Conservation (phyloP, 2,888 invertebrate genomes). For the Meiosimyza platycephala region DNA sequence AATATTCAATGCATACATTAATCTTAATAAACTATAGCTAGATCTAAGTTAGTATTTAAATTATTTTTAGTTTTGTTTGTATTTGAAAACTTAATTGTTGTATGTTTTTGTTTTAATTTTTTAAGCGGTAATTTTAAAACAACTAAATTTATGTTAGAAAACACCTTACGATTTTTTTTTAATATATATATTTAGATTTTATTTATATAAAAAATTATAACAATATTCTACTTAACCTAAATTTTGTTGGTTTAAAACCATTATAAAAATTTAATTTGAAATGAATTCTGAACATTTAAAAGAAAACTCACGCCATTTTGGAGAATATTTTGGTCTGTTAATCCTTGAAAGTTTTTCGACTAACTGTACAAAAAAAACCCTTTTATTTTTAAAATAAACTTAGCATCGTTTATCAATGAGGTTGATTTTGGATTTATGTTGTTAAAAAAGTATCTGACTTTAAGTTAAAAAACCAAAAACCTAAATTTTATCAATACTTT, state of each 20-base stretch:
- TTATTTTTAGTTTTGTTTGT: constrained; percentile 7
- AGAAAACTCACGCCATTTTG: constrained; percentile 14
- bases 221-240: constrained; percentile 39
- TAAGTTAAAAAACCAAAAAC: constrained; percentile 13
- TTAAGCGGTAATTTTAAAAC: constrained; percentile 13
- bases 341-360: not conserved
- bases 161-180: constrained; percentile 16
- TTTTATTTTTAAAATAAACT: not conserved
- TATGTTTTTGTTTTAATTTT: constrained; percentile 7
- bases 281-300: not conserved
- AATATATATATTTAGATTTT: constrained; percentile 5
- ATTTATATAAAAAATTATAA: constrained; percentile 37
- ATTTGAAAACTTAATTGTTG: constrained; percentile 16
- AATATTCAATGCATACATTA: constrained; percentile 17
- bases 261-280: not conserved
- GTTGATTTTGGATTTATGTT: not conserved
- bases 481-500: constrained; percentile 21
- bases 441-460: not conserved
- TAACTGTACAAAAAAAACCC: not conserved
- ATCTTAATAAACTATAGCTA: constrained; percentile 29
- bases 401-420: not conserved
- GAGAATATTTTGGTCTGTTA: constrained; percentile 4
- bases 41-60: constrained; percentile 18
- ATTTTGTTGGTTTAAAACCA: constrained; percentile 37
- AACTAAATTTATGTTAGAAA: constrained; percentile 19